These are phyloP conservation scores for Diplazon laetatorius DNA, from an alignment of 2,888 invertebrate genomes.

Conservation along the genomic window DNA sequence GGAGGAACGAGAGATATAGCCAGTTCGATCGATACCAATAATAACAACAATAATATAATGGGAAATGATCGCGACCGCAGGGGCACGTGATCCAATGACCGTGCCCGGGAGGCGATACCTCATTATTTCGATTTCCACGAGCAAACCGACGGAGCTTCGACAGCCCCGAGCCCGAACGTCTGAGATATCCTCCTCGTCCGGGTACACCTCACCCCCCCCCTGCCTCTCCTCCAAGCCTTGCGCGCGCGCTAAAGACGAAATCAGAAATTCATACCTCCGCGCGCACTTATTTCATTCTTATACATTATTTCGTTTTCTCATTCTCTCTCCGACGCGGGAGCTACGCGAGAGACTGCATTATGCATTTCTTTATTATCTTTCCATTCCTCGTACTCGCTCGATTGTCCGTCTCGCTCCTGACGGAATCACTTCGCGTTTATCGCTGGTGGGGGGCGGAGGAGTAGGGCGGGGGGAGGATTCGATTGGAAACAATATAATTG, in stretches of 20 bases:
- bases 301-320: conserved; percentile 51
- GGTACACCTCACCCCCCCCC: conserved; percentile 41
- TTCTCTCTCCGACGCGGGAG: neutral
- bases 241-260: conserved; percentile 51
- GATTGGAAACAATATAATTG: conserved; percentile 47
- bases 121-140: conserved; percentile 80
- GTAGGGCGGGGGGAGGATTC: conserved; percentile 36
- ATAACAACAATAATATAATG: conserved; percentile 73
- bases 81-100: conserved; percentile 81
- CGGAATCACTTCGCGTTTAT: conserved; percentile 46
- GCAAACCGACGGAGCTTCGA: conserved; percentile 51
- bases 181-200: neutral
- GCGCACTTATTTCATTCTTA: conserved; percentile 61
- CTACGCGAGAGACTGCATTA: conserved; percentile 30
- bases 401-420: conserved; percentile 14
- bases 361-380: conserved; percentile 39
- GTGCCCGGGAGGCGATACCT: conserved; percentile 76
- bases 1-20: no score
- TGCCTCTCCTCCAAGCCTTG: neutral
- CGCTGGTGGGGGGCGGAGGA: no score
- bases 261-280: conserved; percentile 60
- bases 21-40: conserved; percentile 75
- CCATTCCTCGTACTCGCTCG: neutral
- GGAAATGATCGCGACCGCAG: conserved; percentile 81
- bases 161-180: conserved; percentile 16